A percentile compares a stretch with the other conserved stretches of the same genome.
Conservation (phyloP, 2,888 invertebrate species). For the Calliopum simillimum region DNA sequence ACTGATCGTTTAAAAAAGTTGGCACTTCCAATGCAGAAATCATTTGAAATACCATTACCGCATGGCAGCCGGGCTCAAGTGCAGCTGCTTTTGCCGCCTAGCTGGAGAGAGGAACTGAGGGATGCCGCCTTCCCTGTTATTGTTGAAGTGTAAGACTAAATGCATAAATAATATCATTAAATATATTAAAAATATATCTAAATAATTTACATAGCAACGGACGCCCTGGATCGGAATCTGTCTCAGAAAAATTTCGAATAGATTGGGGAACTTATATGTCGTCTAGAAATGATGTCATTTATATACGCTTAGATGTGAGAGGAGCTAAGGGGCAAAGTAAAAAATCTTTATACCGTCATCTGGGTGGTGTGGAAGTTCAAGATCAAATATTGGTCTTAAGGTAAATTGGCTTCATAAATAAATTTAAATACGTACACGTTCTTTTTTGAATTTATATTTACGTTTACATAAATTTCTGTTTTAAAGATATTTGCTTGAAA, state of each 20-base stretch:
- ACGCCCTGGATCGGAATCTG: conserved; percentile 90
- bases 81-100: conserved; percentile 87
- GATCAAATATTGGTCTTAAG: conserved; percentile 90
- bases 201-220: conserved; percentile 74
- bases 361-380: conserved; percentile 91
- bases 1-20: conserved; percentile 77
- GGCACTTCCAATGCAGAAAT: conserved; percentile 85
- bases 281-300: conserved; percentile 89
- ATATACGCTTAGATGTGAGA: conserved; percentile 90
- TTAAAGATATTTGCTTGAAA: conserved; percentile 80
- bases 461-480: background rate
- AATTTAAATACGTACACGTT: background rate
- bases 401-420: conserved; percentile 58
- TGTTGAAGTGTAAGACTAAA: conserved; percentile 81
- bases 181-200: background rate
- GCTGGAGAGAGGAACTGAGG: conserved; percentile 85
- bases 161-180: background rate
- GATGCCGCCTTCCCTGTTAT: conserved; percentile 90
- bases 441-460: too few species aligned
- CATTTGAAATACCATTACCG: conserved; percentile 86
- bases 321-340: conserved; percentile 86
- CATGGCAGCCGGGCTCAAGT: conserved; percentile 90
- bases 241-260: conserved; percentile 86
- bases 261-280: conserved; percentile 96
- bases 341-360: conserved; percentile 81